Base-by-base conservation (phyloP, 1,140 invertebrate species). In the Eciton burchellii region DNA sequence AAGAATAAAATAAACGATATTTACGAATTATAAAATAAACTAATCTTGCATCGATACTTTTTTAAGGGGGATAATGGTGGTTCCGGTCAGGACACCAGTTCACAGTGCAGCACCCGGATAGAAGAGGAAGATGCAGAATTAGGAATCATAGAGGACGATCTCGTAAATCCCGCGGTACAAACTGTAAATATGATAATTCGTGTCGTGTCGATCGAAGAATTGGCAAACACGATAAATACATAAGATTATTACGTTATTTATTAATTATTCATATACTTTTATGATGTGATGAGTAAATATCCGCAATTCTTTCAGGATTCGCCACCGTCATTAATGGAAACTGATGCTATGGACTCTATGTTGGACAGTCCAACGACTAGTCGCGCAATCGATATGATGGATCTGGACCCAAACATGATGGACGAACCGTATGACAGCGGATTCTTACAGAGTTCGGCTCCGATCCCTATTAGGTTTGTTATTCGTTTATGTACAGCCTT, bases 21-120 rank as follows among this genome's bases (percentile, higher is more conserved):
- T 35, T 35, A 3, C 6, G 35, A 35, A 35, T 35, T 6, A 35
- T 35, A 6, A 43, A 47, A 54, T 41, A n/a, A 65, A 59, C 72
- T 0, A 12, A 79, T 74, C 14, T 59, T 68, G 35, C 47, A 57
- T 72, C 21, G 19, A 12, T 57, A 35, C 70, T 54, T 70, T 52
- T 77, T 68, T 49, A 62, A 93, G 92, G 91, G 90, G 47, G 92
- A 93, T 76, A 82, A 72, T n/a, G 89, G 91, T 57, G 88, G 91
- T 68, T 91, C 92, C 3, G 88, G 88, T 43, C 91, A 93, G 81
- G 93, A 94, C 35, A 92, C 88, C 19, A 90, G 87, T 65, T 94
- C 93, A 1, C 89, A 94, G 57, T 95, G 95, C 84, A 95, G 95
- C 1, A 93, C 95, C 0, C 92, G 96, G 72, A 97, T 97, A 82